Base-by-base conservation (phyloP, 2,113 vertebrate genomes). In the Sterrhoptilus dennistouni region DNA sequence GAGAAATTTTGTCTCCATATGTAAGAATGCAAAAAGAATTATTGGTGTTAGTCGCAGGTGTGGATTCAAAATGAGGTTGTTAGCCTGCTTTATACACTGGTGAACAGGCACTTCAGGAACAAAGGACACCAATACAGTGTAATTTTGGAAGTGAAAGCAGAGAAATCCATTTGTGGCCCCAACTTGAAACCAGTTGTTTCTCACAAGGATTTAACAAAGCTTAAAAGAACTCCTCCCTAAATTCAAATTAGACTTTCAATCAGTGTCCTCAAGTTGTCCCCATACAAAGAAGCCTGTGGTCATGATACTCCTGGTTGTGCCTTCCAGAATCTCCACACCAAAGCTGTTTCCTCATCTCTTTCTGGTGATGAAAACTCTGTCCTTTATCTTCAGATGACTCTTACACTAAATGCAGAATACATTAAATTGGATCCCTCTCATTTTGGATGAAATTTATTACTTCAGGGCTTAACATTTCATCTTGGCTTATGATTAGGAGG, bases 381-480 rank as follows among this genome's bases (percentile, higher is more conserved):
- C 88, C 75, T 88, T 87, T 74, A 54, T 95, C 83, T 94, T 78
- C 52, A 87, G 38, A 61, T 84, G 79, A n/a, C 68, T 78, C 66
- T 86, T 52, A 28, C 18, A 44, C 59, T 83, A 84, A 93, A 80
- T 80, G 45, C 36, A 91, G 64, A 90, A 90, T 69, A 61, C 36
- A 15, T 89, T 93, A 82, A 92, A 82, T 83, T 83, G 91, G 69
- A 96, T 92, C 27, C 45, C 90, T 97, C 72, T 90, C 75, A 21
- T 49, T 91, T 92, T 79, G 90, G 92, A 93, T 96, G 69, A 90
- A 92, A 74, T 90, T 81, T 95, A 66, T 95, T 69, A 70, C 95
- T 94, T 84, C 57, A 83, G 89, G 95, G 87, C 89, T 97, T 96
- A 95, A 83, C 50, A 91, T 94, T 97, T 97, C 88, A 94, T 96